These are phyloP conservation scores for Neoascia interrupta DNA, from an alignment of 2,888 invertebrate genomes.

Conservation along the genomic window DNA sequence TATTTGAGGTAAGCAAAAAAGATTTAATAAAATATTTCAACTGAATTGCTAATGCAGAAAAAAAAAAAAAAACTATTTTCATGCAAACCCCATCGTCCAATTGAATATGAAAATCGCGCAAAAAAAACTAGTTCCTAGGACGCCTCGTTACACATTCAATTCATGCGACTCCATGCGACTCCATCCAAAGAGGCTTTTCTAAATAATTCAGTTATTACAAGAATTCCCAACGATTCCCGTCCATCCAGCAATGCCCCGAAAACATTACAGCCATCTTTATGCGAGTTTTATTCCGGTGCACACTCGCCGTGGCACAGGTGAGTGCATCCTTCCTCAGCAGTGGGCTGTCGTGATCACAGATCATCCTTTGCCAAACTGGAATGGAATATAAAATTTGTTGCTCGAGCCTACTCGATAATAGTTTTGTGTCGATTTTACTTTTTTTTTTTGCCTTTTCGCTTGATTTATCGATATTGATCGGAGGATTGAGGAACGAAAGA, in stretches of 20 bases:
- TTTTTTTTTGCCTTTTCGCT: conserved; percentile 13
- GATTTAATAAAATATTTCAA: conserved; percentile 29
- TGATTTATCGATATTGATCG: conserved; percentile 67
- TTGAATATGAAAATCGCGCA: conserved; percentile 34
- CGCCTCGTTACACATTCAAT: conserved; percentile 33
- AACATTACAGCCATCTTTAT: conserved; percentile 40
- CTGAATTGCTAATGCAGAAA: conserved; percentile 51
- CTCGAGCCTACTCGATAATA: conserved; percentile 37
- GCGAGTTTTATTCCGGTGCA: conserved; percentile 36
- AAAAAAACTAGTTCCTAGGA: conserved; percentile 46
- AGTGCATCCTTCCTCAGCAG: too few species aligned
- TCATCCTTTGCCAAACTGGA: too few species aligned
- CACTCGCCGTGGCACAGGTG: too few species aligned
- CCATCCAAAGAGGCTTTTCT: conserved; percentile 50
- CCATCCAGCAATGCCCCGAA: conserved; percentile 44
- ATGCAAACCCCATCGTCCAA: conserved; percentile 19
- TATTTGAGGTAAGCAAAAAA: conserved; percentile 4
- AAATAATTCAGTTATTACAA: conserved; percentile 68
- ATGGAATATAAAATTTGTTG: conserved; percentile 36
- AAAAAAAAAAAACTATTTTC: conserved; percentile 22
- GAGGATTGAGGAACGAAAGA: conserved; percentile 52
- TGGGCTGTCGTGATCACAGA: conserved; percentile 65
- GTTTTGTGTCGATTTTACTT: background rate
- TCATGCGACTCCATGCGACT: too few species aligned
- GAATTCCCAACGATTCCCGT: too few species aligned